Percentiles rank a stretch among this genome's conserved stretches.
Evolutionary conservation across 1,140 invertebrate species (phyloP).

Genomic region (Drosophila orosa): DNA sequence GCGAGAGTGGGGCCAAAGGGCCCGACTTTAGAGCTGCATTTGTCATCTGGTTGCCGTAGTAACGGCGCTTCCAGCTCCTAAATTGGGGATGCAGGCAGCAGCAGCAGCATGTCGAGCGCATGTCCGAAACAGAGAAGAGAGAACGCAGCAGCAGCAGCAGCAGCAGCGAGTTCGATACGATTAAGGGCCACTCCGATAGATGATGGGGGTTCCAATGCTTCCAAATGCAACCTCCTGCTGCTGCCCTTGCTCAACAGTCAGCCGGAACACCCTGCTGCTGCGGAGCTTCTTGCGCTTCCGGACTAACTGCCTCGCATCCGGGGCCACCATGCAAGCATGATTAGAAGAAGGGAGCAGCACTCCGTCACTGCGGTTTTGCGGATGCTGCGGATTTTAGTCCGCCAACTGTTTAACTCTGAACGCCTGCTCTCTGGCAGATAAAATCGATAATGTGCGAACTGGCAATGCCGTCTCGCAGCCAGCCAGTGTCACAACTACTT

Average conservation of each 20-base stretch:
- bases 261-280: constrained; percentile 19
- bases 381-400: constrained; percentile 4
- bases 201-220: constrained; percentile 41
- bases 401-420: constrained; percentile 43
- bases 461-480: constrained; percentile 26
- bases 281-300: constrained; percentile 31
- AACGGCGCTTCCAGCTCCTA: constrained; percentile 40
- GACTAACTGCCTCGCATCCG: constrained; percentile 53
- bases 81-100: constrained; percentile 47
- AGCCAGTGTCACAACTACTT: constrained; percentile 15
- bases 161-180: constrained; percentile 50
- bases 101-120: constrained; percentile 53
- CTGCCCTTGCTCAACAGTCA: neutral
- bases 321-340: constrained; percentile 49
- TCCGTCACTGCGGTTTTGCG: constrained; percentile 1
- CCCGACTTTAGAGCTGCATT: constrained; percentile 3
- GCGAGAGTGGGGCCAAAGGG: neutral
- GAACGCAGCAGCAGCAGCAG: constrained; percentile 14
- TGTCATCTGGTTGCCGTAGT: constrained; percentile 14
- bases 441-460: constrained; percentile 81
- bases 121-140: constrained; percentile 56
- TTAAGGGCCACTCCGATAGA: constrained; percentile 46
- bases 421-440: constrained; percentile 67
- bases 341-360: constrained; percentile 53
- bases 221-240: constrained; percentile 21